phyloP scores from a whole-genome alignment of 2,888 invertebrate genomes.

The Amphipyra berbera region DNA sequence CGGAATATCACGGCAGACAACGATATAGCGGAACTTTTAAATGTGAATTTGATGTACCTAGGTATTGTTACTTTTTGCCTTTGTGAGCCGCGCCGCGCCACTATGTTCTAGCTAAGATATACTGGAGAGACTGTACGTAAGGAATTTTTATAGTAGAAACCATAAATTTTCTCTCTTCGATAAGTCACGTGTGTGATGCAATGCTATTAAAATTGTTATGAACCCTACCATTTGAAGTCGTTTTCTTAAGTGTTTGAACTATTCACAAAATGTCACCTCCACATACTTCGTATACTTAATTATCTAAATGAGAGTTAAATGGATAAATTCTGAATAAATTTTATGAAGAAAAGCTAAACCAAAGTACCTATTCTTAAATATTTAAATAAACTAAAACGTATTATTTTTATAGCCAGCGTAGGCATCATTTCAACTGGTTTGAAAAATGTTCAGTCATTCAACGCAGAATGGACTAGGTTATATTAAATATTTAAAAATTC shows the following conservation, averaged over 20 bases:
- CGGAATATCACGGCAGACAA: neutral
- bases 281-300: slow-evolving; percentile 6
- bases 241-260: slow-evolving; percentile 1
- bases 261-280: slow-evolving; percentile 3
- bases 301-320: slow-evolving; percentile 5
- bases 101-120: neutral
- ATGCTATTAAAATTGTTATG: slow-evolving; percentile 21
- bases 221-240: neutral
- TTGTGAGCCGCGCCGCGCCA: neutral
- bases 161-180: slow-evolving; percentile 36
- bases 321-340: neutral
- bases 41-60: neutral
- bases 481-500: neutral
- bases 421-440: too few relatives aligned
- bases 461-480: too few relatives aligned
- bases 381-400: too few relatives aligned
- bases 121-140: neutral
- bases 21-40: too few relatives aligned
- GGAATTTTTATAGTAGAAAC: slow-evolving; percentile 49
- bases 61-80: neutral
- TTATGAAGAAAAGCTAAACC: too few relatives aligned
- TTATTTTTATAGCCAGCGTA: too few relatives aligned
- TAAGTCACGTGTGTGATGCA: slow-evolving; percentile 23
- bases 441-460: too few relatives aligned
- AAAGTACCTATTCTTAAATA: too few relatives aligned